Conservation (phyloP, 2,888 invertebrate genomes). For the Amphipyra berbera region DNA sequence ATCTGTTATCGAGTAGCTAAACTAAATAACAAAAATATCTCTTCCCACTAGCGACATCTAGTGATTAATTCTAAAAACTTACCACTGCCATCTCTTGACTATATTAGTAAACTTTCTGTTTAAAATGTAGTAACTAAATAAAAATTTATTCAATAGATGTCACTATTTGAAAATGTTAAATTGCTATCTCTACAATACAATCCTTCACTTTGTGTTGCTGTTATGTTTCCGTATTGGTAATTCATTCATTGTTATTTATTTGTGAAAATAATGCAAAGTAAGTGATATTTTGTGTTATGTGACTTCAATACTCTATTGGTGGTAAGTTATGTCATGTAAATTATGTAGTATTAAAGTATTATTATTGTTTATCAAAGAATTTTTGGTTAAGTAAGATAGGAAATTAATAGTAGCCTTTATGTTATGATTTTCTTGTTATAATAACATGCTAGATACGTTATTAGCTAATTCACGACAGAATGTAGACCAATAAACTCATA, state of each 20-base stretch:
- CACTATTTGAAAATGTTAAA: not conserved
- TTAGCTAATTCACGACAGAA: slow-evolving; percentile 14
- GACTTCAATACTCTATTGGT: slow-evolving; percentile 9
- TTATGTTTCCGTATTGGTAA: slow-evolving; percentile 38
- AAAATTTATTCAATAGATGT: slow-evolving; percentile 12
- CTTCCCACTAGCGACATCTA: slow-evolving; percentile 34
- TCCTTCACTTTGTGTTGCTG: slow-evolving; percentile 37
- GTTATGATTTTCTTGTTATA: not conserved
- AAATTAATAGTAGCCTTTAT: not conserved
- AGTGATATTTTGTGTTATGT: not conserved
- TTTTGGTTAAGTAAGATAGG: not conserved
- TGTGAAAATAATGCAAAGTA: slow-evolving; percentile 13
- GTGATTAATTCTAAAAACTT: not conserved
- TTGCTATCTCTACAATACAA: slow-evolving; percentile 7
- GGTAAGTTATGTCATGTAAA: slow-evolving; percentile 28
- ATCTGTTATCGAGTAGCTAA: slow-evolving; percentile 37
- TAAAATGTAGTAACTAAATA: not conserved
- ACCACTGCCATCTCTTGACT: slow-evolving; percentile 22
- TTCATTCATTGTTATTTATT: slow-evolving; percentile 26
- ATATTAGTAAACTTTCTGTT: not conserved
- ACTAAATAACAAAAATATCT: not conserved
- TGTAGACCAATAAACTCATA: slow-evolving; percentile 3
- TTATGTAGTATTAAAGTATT: not conserved
- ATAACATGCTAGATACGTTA: not conserved
- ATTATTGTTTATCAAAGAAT: not conserved